Evolutionary conservation across 2,113 vertebrate species (phyloP).

Genomic region (Lepisosteus osseus): DNA sequence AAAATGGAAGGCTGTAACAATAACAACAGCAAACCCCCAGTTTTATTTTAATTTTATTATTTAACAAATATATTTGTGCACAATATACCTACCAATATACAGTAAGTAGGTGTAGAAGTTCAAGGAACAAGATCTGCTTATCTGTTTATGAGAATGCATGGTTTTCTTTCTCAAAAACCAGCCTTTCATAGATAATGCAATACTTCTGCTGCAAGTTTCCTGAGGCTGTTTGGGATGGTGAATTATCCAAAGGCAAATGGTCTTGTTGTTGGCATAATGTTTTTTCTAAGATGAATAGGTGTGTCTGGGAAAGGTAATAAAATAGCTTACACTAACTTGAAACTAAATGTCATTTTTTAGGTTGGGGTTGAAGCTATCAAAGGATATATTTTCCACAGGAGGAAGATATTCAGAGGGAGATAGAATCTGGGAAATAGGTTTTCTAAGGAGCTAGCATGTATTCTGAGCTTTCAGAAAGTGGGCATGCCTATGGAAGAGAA

Average conservation of each 20-base stretch:
- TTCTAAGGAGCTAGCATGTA: too few relatives aligned
- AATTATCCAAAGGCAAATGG: constrained; percentile 51
- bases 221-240: constrained; percentile 10
- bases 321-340: constrained; percentile 52
- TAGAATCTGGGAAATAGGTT: background rate
- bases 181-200: constrained; percentile 26
- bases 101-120: too few relatives aligned
- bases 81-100: too few relatives aligned
- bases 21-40: too few relatives aligned
- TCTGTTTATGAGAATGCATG: constrained; percentile 19
- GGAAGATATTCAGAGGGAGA: constrained; percentile 4
- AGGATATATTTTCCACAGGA: constrained; percentile 14
- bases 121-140: too few relatives aligned
- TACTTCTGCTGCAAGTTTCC: constrained; percentile 43
- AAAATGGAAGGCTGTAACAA: too few relatives aligned
- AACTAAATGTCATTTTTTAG: constrained; percentile 49
- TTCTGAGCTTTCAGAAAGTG: too few relatives aligned
- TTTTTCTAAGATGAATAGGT: constrained; percentile 47
- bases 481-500: too few relatives aligned
- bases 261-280: constrained; percentile 62
- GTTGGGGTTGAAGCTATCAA: constrained; percentile 29
- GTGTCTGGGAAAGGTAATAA: constrained; percentile 46
- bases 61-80: too few relatives aligned
- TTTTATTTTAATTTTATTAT: too few relatives aligned
- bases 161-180: constrained; percentile 27